Evolutionary conservation across 2,113 vertebrate genomes (phyloP).

Genomic region (Propithecus coquereli): DNA sequence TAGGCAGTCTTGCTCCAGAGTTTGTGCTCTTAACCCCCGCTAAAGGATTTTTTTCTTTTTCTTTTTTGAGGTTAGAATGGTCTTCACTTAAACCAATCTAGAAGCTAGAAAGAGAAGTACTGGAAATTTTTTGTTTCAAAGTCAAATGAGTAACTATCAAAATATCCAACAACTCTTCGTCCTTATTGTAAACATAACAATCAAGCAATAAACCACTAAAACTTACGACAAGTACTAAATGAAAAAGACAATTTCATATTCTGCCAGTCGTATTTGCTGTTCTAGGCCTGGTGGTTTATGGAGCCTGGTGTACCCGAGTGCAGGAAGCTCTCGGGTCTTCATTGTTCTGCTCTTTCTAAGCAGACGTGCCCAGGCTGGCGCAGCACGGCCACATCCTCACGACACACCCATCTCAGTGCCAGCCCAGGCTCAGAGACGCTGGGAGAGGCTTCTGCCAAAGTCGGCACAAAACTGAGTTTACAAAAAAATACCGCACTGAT

Average conservation of each 20-base stretch:
- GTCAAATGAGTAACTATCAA: constrained; percentile 27
- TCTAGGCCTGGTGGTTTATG: neutral
- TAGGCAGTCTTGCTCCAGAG: neutral
- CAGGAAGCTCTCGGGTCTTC: neutral
- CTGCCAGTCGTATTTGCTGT: neutral
- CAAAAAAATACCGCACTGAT: neutral
- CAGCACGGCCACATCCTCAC: rapidly evolving
- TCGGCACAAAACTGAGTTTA: neutral
- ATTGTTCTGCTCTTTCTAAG: neutral
- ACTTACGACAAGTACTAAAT: neutral
- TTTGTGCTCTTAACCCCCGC: neutral
- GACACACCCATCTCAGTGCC: neutral
- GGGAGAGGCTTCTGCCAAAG: neutral
- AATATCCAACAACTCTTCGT: neutral
- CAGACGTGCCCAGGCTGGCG: neutral
- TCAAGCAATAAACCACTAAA: constrained; percentile 23
- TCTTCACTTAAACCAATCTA: neutral
- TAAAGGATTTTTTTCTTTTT: neutral
- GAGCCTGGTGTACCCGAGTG: neutral
- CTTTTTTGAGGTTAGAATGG: constrained; percentile 2
- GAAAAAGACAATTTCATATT: neutral
- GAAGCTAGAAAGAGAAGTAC: constrained; percentile 9
- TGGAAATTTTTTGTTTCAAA: constrained; percentile 31
- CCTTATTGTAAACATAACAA: constrained; percentile 10
- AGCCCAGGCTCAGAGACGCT: neutral